Base-by-base conservation (phyloP, 2,888 invertebrate species). In the Drosophila ezoana region DNA sequence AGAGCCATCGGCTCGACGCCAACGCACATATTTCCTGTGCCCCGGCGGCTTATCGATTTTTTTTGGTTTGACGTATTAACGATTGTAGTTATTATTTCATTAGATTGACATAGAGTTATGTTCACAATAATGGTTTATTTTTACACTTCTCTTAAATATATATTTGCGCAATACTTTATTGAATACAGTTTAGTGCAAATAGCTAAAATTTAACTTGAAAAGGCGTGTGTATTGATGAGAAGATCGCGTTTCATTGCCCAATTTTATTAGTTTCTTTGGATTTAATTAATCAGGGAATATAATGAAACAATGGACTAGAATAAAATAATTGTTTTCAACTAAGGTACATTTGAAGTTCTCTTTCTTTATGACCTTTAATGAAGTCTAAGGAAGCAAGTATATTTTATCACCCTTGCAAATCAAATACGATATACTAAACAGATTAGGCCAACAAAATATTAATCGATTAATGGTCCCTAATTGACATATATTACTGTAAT, bases 11-110 rank as follows among this genome's bases (percentile, higher is more conserved):
- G 9, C 23, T 16, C 32, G 28, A 57, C 77, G 71, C 77, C 73
- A 80, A 79, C 78, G 64, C 80, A 73, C 54, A 61, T 65, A 64
- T 59, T 76, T 69, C 56, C 78, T 77, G 60, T 69, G 48, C 14
- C 62, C 11, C 67, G 58, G 56, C 57, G 18, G 33, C 67, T 72
- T 80, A 76, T 78, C 80, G 78, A 80, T 80, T 78, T 81, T 76
- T 62, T 81, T 76, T 62, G 61, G 70, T 62, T 79, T 79, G 73
- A 73, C 77, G 80, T 73, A 65, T 68, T 52, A 58, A 63, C 70
- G 38, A 49, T 62, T 61, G 45, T 33, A 53, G 41, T 64, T 65
- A 63, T 65, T 76, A 75, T 65, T 74, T 54, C 20, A 70, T 72
- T 60, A 54, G 52, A 33, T 11, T 40, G 32, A 14, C 48, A 44